Evolutionary conservation across 2,888 invertebrate species (phyloP), one percentile per base, ranked within the genome.

Genomic region (Pecten maximus): DNA sequence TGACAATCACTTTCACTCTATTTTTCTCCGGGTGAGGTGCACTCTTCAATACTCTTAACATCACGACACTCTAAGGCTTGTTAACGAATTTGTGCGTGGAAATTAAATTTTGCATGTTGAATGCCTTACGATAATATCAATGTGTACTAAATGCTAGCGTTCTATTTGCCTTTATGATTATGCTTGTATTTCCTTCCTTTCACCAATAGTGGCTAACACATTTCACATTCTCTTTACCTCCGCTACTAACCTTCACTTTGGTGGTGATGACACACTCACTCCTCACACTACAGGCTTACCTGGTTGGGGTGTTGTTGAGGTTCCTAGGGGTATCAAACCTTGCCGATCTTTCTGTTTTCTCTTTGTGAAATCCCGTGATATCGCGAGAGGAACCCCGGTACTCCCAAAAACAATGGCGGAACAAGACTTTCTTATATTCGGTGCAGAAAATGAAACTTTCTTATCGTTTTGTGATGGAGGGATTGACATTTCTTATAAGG

Each of bases 251-350:
- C 23, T 35, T 74, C 74, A 74, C 74, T 74, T 35, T 74, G 74
- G 74, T 74, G 74, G 74, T 74, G 74, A 74, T 74, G 74, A 35
- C 3, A 35, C 10, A 35, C 74, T 74, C 74, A 74, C 74, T 74
- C 35, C 74, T 74, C 28, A 87, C 86, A 50, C 90, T 89, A 91
- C 91, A 91, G 89, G 35, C 39, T 60, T 39, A 10, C 35, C 87
- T 87, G 87, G 89, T 91, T 89, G 50, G 48, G 87, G 39, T 91
- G 89, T 91, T 91, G 23, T 87, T 91, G 54, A 91, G 91, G 89
- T 35, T 40, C 87, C 89, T 91, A 87, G 60, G 87, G 91, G 88
- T 91, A 89, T 91, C 87, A 87, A 35, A 16, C 74, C 74, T 4
- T 74, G 74, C 35, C 74, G 74, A 74, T 74, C 28, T 74, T 35